A percentile compares a stretch with the other conserved stretches of the same genome.
Conservation (phyloP, 35 echinoderm and acorn worm genomes). For the Apostichopus japonicus region DNA sequence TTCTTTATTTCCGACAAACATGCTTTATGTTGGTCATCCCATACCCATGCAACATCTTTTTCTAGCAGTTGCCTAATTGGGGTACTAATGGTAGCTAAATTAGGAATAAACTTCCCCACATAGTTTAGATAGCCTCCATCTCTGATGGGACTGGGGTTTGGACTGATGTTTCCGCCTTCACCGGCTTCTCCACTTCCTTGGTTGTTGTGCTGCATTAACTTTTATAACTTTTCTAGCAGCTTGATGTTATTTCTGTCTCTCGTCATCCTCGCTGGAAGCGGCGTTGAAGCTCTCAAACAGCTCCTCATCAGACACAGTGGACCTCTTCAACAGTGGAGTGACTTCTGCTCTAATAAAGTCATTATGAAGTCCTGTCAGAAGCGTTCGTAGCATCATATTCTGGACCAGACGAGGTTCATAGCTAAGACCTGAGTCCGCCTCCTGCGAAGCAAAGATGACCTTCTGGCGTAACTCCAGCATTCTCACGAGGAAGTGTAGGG, state of each 20-base stretch:
- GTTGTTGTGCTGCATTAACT: neutral
- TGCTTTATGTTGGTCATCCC: no score
- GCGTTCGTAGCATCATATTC: conserved; percentile 37
- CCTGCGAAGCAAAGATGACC: conserved; percentile 47
- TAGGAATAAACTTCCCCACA: no score
- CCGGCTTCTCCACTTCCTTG: neutral
- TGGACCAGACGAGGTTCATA: conserved; percentile 48
- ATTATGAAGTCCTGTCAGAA: conserved; percentile 48
- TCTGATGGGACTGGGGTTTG: neutral
- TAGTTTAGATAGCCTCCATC: no score
- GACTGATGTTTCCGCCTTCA: neutral
- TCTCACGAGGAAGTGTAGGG: conserved; percentile 44
- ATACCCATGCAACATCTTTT: no score
- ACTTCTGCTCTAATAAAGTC: conserved; percentile 12
- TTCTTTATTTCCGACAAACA: no score
- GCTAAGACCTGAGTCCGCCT: conserved; percentile 3
- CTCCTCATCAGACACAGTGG: neutral
- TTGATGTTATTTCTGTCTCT: neutral
- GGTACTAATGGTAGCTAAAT: no score
- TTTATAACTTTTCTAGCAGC: neutral
- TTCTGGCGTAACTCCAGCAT: conserved; percentile 58
- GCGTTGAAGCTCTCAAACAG: neutral
- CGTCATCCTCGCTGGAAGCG: neutral
- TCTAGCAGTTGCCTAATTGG: no score
- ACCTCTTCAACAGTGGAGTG: neutral